Base-by-base conservation (phyloP, 2,113 vertebrate species). In the Hyla sarda region DNA sequence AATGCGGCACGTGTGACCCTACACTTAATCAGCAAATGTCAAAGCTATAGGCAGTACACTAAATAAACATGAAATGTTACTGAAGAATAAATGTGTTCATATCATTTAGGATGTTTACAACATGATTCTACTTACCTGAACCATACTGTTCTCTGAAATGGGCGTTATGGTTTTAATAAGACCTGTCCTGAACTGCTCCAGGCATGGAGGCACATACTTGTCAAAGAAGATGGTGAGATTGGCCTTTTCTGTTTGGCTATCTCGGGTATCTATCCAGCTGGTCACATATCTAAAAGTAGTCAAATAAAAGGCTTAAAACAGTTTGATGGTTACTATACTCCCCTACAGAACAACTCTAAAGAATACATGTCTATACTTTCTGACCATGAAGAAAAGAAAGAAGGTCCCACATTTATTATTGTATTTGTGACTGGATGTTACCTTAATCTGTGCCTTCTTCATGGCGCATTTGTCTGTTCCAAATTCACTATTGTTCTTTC, bases 61-160 rank as follows among this genome's bases (percentile, higher is more conserved):
- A 41, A 41, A 8, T 41, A 41, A 41, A 41, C 41, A 41, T 41
- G 3, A 41, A 41, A 41, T 8, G 8, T 41, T 41, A n/a, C n/a
- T n/a, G n/a, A n/a, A n/a, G n/a, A n/a, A n/a, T n/a, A n/a, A n/a
- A n/a, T 45, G 41, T 10, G 9, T 62, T 0, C 9, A 4, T 65
- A 1, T 14, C 13, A 0, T 67, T 67, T 17, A 32, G 12, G 25
- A 30, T 13, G 14, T 73, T 25, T 32, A 48, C n/a, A 30, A 13
- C 21, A 16, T 16, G 34, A 60, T 41, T n/a, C 79, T 41, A 34
- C 84, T 11, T 83, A 94, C 90, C 90, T 92, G 90, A 50, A 93
- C 86, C 93, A 96, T 93, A 88, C 94, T 95, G 87, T 84, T 95
- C 88, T 97, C 95, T 52, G 95, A 93, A 87, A 97, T 86, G 9